phyloP scores from a whole-genome alignment of 2,113 vertebrate genomes.

The Herpetotheres cachinnans region DNA sequence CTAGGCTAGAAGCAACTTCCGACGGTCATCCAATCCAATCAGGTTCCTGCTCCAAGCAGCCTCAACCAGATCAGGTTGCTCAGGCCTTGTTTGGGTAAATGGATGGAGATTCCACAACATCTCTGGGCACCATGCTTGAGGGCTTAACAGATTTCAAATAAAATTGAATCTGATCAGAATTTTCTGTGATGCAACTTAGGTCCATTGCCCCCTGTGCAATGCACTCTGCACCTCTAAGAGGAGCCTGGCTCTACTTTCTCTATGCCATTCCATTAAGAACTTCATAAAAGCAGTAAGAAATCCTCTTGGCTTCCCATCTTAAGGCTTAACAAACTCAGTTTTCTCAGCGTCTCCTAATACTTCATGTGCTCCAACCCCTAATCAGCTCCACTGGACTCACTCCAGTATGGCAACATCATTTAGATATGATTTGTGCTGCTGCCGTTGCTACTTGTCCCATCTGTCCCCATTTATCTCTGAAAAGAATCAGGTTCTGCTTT shows the following conservation, averaged over 20 bases:
- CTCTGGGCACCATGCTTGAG: background rate
- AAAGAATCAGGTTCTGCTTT: background rate
- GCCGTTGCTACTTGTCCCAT: background rate
- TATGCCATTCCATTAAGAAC: background rate
- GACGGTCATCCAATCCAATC: background rate
- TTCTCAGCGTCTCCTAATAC: background rate
- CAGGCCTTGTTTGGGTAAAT: background rate
- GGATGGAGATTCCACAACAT: background rate
- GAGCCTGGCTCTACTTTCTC: background rate
- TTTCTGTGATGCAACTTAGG: background rate
- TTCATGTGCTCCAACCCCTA: accelerated
- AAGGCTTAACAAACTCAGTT: background rate
- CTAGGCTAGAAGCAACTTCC: background rate
- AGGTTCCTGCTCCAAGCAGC: background rate
- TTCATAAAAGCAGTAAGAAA: background rate
- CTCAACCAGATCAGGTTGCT: background rate
- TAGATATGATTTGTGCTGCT: background rate
- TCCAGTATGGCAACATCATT: background rate
- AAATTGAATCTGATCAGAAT: background rate
- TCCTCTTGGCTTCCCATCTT: background rate
- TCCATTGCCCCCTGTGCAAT: background rate
- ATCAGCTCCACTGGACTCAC: background rate
- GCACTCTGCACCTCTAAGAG: background rate
- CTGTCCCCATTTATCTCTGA: background rate
- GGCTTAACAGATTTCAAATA: background rate